Evolutionary conservation across 2,113 vertebrate genomes (phyloP).

Genomic region (Mellivora capensis): DNA sequence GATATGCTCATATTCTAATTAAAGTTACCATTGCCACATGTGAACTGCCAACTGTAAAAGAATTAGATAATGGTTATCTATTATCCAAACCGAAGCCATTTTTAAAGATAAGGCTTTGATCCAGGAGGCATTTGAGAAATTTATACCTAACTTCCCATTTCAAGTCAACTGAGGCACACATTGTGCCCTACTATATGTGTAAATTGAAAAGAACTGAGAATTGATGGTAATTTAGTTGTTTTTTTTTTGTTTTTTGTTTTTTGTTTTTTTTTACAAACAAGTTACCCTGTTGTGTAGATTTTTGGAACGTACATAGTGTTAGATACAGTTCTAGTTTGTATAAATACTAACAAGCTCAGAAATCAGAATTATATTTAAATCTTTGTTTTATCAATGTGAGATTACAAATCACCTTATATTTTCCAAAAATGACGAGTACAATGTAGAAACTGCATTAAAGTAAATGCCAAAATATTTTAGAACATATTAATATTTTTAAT

Average conservation of each 20-base stretch:
- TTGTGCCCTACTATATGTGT: neutral
- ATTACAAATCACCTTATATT: conserved; percentile 21
- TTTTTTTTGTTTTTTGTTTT: conserved; percentile 26
- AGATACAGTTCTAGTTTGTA: neutral
- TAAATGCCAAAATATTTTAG: neutral
- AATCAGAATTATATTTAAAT: conserved; percentile 34
- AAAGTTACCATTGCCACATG: neutral
- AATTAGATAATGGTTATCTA: neutral
- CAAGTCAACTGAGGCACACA: neutral
- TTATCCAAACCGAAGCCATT: conserved; percentile 22
- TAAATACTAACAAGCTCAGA: conserved; percentile 16
- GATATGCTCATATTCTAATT: neutral
- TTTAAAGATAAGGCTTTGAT: conserved; percentile 19
- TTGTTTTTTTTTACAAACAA: conserved; percentile 39
- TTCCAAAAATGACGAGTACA: neutral
- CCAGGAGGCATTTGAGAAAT: neutral
- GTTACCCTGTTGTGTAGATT: neutral
- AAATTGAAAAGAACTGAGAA: conserved; percentile 24
- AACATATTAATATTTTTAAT: neutral
- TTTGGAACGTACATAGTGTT: neutral
- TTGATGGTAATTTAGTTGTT: conserved; percentile 12
- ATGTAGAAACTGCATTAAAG: conserved; percentile 10
- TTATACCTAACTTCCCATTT: neutral
- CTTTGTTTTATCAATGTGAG: neutral
- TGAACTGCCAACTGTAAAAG: neutral